Base-by-base conservation (phyloP, 2,797 vertebrate species). In the Scomberomorus guttatus region DNA sequence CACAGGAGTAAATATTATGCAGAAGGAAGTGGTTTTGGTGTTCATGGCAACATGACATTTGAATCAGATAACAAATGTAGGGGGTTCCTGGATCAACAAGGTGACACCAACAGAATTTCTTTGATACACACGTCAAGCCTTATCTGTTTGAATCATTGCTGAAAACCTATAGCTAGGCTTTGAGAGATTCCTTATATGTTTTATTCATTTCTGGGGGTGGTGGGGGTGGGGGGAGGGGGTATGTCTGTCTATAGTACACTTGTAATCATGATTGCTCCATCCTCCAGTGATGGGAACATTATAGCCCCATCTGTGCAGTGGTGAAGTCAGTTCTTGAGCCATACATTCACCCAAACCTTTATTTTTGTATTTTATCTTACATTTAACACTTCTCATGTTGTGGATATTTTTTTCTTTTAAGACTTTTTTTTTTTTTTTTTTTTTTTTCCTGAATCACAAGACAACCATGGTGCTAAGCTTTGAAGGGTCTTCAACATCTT, bases 391-490 rank as follows among this genome's bases (percentile, higher is more conserved):
- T 86, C 44, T 73, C 44, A 29, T 25, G 2, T 84, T 79, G 63
- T 70, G 68, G 71, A 66, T 80, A 51, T 72, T 72, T 80, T 72
- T 80, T 81, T 70, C 22, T 74, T 87, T 79, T 80, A 69, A 80
- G 42, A 72, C 42, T 55, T 69, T 44, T 70, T 77, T 72, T 58
- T 78, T 44, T 70, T 77, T 72, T 58, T 78, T 56, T n/a, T 22
- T 25, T 64, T 69, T 58, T 44, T 67, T 44, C 5, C 14, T 52
- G 50, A 78, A 83, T 79, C 82, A 89, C 67, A 80, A 73, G 86
- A 85, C 70, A 89, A 90, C 83, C 87, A 90, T 90, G 94, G 94
- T 95, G 94, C 94, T 95, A 93, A 91, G 82, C 89, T 90, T 89
- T 85, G 70, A 88, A 84, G 75, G 73, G 66, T 87, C 79, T 85